Base-by-base conservation (phyloP, 2,888 invertebrate species). In the Apamea monoglypha region DNA sequence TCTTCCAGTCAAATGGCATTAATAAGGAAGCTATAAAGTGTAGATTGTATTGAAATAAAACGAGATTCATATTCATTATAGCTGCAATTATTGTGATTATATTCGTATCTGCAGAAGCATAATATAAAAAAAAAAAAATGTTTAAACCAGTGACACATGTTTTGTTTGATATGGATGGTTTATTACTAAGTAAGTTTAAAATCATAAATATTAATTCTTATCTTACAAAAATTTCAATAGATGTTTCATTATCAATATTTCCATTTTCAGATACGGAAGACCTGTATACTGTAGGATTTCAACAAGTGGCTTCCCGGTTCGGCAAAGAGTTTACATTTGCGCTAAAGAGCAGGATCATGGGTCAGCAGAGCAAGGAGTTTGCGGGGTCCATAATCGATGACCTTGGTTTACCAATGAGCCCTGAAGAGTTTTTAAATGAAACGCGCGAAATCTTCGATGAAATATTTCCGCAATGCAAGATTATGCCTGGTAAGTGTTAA, bases 251-350 rank as follows among this genome's bases (percentile, higher is more conserved):
- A 64, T n/a, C 5, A 61, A 53, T 53, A 61, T 44, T 83, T 29
- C 29, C 56, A 56, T 74, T 81, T 97, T 90, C 96, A 98, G 99
- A 99, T 97, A 98, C 99, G 44, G 99, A 99, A 95, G 96, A 96
- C 32, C 95, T 98, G 32, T 99, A 99, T 92, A 98, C 98, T 40
- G 94, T 97, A 90, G 98, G 98, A 12, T 98, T 98, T 89, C 98
- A 98, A 95, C 97, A 97, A 92, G 96, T 98, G 44, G 97, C 98
- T 25, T 97, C 97, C 74, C 96, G 97, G 32, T 98, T 97, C 94
- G 98, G 98, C 21, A 98, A 98, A 94, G 97, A 96, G 12, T 99
- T 98, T 92, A 98, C 98, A 0, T 98, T 98, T 97, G 98, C 98
- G 7, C 94, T 98, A 44, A 99, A 99, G 96, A 95, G 97, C 69